phyloP scores from a whole-genome alignment of 1,140 invertebrate species.

The Magallana angulata region DNA sequence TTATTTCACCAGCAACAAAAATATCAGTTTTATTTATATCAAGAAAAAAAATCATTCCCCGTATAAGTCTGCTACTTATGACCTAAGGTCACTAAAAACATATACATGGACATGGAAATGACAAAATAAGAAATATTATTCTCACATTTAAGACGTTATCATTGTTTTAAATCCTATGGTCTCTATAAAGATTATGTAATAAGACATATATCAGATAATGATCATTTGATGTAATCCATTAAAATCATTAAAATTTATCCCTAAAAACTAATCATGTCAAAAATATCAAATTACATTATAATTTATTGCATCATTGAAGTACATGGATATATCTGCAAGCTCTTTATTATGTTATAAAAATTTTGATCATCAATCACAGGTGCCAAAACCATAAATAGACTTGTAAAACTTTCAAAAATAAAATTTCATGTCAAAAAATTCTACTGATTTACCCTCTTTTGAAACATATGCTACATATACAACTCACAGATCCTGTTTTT shows the following conservation, averaged over 20 bases:
- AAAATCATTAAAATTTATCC: slow-evolving; percentile 31
- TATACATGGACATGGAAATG: not conserved
- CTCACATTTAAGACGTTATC: not conserved
- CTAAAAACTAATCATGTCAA: slow-evolving; percentile 20
- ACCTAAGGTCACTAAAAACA: slow-evolving; percentile 11
- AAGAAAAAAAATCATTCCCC: not conserved
- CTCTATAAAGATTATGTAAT: not conserved
- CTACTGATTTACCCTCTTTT: not conserved
- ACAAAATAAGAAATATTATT: not conserved
- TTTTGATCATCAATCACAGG: not conserved
- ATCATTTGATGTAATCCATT: not conserved
- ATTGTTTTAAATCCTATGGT: not conserved
- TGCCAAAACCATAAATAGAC: not conserved
- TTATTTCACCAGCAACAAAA: slow-evolving; percentile 12
- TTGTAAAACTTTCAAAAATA: not conserved
- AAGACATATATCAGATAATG: slow-evolving; percentile 7
- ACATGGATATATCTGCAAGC: slow-evolving; percentile 8
- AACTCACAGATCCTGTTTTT: not conserved
- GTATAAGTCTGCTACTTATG: not conserved
- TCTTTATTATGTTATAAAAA: not conserved
- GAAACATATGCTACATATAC: not conserved
- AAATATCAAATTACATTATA: slow-evolving; percentile 23
- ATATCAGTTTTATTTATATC: slow-evolving; percentile 32
- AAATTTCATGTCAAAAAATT: slow-evolving; percentile 10
- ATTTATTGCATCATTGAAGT: not conserved